A percentile compares a stretch with the other conserved stretches of the same genome.
Conservation (phyloP, 1,140 invertebrate species). For the Rhopalosiphum padi region DNA sequence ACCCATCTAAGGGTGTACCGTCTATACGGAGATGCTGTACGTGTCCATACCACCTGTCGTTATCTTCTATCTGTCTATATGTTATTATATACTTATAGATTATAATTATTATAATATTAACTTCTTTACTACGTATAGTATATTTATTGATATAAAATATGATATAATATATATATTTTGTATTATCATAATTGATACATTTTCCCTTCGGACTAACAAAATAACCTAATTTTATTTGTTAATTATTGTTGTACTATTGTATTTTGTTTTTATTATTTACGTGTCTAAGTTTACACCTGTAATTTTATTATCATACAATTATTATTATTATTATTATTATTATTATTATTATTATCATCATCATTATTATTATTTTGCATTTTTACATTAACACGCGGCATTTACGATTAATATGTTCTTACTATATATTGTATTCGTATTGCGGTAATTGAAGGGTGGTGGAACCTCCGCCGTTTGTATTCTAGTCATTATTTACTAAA, state of each 20-base stretch:
- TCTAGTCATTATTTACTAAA: slow-evolving; percentile 43
- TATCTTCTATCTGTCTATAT: background rate
- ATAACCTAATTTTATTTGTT: slow-evolving; percentile 29
- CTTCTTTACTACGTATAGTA: slow-evolving; percentile 1
- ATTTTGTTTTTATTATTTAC: slow-evolving; percentile 27
- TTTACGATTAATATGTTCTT: slow-evolving; percentile 32
- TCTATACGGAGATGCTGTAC: background rate
- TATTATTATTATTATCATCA: slow-evolving; percentile 16
- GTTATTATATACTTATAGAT: background rate
- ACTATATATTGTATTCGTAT: slow-evolving; percentile 14
- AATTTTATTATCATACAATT: background rate
- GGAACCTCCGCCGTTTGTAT: slow-evolving; percentile 38
- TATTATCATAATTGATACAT: background rate
- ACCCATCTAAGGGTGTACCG: background rate
- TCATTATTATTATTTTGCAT: slow-evolving; percentile 32
- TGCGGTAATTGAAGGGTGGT: slow-evolving; percentile 1
- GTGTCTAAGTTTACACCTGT: slow-evolving; percentile 18
- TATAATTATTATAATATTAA: slow-evolving; percentile 1
- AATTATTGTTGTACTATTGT: background rate
- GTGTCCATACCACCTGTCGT: background rate
- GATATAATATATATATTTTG: slow-evolving; percentile 19
- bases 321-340: background rate
- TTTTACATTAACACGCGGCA: slow-evolving; percentile 45
- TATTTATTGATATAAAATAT: background rate
- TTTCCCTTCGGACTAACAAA: slow-evolving; percentile 31